phyloP scores from a whole-genome alignment of 2,113 vertebrate species.

The Tragelaphus imberbis region DNA sequence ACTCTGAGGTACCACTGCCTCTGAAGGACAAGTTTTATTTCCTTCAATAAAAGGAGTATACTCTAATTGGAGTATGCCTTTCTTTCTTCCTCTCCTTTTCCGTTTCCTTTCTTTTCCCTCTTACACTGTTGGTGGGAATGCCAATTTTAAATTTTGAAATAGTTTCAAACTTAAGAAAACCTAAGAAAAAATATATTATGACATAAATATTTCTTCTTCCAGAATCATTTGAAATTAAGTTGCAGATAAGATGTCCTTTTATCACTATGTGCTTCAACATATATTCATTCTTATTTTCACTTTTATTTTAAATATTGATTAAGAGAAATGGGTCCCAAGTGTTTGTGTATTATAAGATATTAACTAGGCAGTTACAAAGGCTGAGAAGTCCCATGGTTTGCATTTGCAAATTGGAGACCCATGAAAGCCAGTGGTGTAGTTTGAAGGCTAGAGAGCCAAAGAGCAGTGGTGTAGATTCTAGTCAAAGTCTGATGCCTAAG shows the following conservation, averaged over 20 bases:
- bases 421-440: neutral
- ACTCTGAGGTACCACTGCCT: constrained; percentile 50
- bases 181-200: neutral
- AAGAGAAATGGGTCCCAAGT: neutral
- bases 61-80: neutral
- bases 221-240: neutral
- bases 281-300: neutral
- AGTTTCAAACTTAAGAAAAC: neutral
- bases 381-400: neutral
- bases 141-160: neutral
- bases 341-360: neutral
- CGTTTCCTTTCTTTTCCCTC: neutral
- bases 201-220: neutral
- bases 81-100: neutral
- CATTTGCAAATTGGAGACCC: neutral
- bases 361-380: neutral
- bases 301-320: neutral
- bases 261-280: neutral
- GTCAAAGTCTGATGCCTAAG: neutral
- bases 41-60: constrained; percentile 73
- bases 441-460: neutral
- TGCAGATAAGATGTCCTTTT: neutral
- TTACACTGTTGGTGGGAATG: too few species aligned
- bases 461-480: neutral
- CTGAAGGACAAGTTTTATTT: constrained; percentile 66